Evolutionary conservation across 2,797 vertebrate species (phyloP).

Genomic region (Thripadectes ignobilis): DNA sequence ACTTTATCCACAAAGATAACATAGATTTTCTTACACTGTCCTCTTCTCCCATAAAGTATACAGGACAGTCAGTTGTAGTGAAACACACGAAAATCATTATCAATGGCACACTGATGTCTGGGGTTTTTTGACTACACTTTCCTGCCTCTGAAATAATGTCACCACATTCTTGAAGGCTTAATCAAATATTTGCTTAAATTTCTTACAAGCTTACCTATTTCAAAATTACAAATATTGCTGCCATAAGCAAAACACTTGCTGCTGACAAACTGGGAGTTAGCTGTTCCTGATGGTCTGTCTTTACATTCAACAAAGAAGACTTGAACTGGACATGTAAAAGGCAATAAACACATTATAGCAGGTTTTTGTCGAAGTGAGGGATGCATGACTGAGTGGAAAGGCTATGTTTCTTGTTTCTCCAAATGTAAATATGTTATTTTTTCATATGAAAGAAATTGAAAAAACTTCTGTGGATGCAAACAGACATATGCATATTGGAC

Average conservation of each 20-base stretch:
- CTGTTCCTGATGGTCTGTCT: background rate
- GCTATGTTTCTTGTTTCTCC: background rate
- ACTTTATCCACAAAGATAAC: background rate
- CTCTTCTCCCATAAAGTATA: background rate
- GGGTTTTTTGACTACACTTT: background rate
- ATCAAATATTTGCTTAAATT: background rate
- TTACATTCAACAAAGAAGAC: background rate
- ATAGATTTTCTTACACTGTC: fast-evolving
- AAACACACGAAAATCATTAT: background rate
- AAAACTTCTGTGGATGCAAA: background rate
- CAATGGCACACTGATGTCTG: background rate
- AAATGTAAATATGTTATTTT: background rate
- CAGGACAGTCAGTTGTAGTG: background rate
- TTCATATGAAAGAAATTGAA: background rate
- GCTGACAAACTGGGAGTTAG: background rate
- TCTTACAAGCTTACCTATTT: background rate
- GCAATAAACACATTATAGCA: background rate
- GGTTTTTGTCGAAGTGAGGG: background rate
- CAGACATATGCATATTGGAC: background rate
- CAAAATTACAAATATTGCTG: background rate
- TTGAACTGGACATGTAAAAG: background rate
- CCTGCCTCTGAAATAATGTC: background rate
- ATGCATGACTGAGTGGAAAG: background rate
- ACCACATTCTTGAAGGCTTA: background rate
- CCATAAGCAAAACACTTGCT: background rate